A percentile compares a stretch with the other conserved stretches of the same genome.
Conservation (phyloP, 2,113 vertebrate genomes). For the Ivindomyrus marchei region DNA sequence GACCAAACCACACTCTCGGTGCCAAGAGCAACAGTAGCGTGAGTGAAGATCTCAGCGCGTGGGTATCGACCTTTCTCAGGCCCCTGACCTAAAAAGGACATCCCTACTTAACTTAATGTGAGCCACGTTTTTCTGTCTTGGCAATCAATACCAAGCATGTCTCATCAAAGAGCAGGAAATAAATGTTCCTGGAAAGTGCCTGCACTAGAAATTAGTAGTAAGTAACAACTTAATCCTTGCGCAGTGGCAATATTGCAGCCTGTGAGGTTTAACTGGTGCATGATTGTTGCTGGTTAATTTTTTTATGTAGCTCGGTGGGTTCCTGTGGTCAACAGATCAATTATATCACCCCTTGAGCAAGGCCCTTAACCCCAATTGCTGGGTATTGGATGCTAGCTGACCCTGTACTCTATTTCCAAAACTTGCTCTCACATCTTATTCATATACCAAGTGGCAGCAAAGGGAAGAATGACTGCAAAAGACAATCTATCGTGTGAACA, state of each 20-base stretch:
- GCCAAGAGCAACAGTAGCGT: background rate
- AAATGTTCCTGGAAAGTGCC: background rate
- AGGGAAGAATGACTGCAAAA: background rate
- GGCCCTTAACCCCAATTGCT: background rate
- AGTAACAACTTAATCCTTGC: background rate
- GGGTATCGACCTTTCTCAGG: background rate
- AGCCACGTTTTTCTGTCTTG: background rate
- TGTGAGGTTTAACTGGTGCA: background rate
- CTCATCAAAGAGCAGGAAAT: background rate
- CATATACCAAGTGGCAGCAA: background rate
- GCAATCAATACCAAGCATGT: background rate
- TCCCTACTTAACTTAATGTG: background rate
- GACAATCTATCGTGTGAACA: background rate
- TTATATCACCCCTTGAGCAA: background rate
- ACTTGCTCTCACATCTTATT: background rate
- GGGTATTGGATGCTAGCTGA: background rate
- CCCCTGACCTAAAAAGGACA: background rate
- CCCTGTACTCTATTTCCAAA: background rate
- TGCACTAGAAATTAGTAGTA: background rate
- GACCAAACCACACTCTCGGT: background rate
- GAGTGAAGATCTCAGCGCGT: background rate
- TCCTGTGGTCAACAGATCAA: background rate
- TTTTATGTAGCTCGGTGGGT: background rate
- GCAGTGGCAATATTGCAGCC: background rate
- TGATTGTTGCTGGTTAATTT: background rate